Conservation (phyloP, 2,797 vertebrate species). For the Alouatta caraya region DNA sequence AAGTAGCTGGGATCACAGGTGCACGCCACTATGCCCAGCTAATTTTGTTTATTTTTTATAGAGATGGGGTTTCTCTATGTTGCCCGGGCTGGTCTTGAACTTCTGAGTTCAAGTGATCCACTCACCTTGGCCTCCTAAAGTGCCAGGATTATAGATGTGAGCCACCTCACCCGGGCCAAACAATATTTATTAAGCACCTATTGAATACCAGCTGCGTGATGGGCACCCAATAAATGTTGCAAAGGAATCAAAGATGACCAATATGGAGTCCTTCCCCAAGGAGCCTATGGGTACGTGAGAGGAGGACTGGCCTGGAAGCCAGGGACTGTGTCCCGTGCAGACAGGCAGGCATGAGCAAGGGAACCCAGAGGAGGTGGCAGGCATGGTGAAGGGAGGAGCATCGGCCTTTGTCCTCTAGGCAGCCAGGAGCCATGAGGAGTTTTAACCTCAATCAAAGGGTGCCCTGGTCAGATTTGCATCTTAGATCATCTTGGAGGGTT, state of each 20-base stretch:
- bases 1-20: too few species aligned
- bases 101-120: too few species aligned
- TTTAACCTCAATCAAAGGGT: neutral
- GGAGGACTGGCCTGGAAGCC: neutral
- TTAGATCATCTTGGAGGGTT: neutral
- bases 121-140: too few species aligned
- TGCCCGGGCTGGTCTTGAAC: too few species aligned
- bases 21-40: too few species aligned
- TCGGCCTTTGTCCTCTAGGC: neutral
- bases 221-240: neutral
- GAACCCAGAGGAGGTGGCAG: accelerated
- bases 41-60: too few species aligned
- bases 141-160: too few species aligned
- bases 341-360: neutral
- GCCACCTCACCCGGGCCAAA: too few species aligned
- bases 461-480: neutral
- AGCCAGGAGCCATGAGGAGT: neutral
- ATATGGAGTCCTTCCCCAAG: neutral
- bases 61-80: too few species aligned
- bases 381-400: neutral
- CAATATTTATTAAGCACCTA: neutral
- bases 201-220: neutral
- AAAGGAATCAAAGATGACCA: neutral
- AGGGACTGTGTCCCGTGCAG: accelerated
- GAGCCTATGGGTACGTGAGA: too few species aligned